Conservation (phyloP, 2,113 vertebrate species). For the Psephotus haematonotus region DNA sequence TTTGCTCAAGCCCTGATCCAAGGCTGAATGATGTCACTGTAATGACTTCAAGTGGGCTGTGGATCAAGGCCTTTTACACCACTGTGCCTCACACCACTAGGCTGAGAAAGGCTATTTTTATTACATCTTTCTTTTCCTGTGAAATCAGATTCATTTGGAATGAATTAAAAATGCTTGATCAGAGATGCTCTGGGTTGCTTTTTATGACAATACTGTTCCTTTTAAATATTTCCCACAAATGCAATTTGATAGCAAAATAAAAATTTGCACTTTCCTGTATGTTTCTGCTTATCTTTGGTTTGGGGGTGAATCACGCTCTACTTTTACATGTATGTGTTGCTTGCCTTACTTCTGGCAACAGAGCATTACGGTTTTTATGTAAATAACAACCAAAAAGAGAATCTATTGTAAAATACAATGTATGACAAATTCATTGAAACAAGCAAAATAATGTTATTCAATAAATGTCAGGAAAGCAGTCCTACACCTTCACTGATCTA, state of each 20-base stretch:
- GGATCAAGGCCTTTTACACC: neutral
- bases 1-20: neutral
- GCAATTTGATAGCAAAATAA: neutral
- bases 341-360: slow-evolving; percentile 13
- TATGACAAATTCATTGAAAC: slow-evolving; percentile 27
- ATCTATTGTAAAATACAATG: slow-evolving; percentile 27
- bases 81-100: neutral
- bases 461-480: slow-evolving; percentile 37
- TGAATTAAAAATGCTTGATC: neutral
- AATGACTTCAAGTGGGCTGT: neutral
- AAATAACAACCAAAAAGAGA: neutral
- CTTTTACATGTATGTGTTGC: neutral
- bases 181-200: neutral
- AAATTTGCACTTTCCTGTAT: neutral
- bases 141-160: neutral
- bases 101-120: neutral
- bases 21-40: neutral
- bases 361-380: slow-evolving; percentile 7
- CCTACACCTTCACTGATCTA: neutral
- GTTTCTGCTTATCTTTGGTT: neutral
- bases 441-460: slow-evolving; percentile 33
- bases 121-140: neutral
- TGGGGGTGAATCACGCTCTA: neutral
- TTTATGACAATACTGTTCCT: neutral
- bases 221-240: neutral